phyloP scores from a whole-genome alignment of 92 coral and sea anemone species.

The Hydrozoanthus gracilis region DNA sequence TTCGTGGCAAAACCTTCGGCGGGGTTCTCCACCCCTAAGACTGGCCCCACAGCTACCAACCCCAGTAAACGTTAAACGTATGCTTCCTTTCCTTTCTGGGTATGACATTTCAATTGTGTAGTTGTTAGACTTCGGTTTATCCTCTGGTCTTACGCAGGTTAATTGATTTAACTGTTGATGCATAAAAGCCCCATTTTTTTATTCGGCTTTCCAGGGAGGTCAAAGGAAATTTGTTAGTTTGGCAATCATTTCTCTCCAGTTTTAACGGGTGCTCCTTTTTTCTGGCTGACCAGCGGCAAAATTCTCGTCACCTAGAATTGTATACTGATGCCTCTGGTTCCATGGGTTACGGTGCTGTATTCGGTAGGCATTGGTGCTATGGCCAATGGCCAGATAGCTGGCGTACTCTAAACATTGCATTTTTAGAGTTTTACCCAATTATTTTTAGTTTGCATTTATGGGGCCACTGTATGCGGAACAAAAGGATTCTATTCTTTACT shows the following conservation, averaged over 20 bases:
- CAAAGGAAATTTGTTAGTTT: slow-evolving; percentile 32
- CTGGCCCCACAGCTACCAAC: too few relatives aligned
- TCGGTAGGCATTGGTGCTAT: slow-evolving; percentile 56
- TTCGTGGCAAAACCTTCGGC: slow-evolving; percentile 24
- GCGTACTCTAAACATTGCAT: not conserved
- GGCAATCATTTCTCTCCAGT: slow-evolving; percentile 38
- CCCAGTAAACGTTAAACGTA: too few relatives aligned
- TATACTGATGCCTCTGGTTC: slow-evolving; percentile 38
- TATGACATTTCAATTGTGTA: too few relatives aligned
- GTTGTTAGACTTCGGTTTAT: too few relatives aligned
- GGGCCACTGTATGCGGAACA: too few relatives aligned
- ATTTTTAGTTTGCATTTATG: too few relatives aligned
- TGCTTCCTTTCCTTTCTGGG: too few relatives aligned
- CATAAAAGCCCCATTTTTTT: slow-evolving; percentile 12
- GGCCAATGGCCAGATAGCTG: slow-evolving; percentile 47
- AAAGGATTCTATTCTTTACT: too few relatives aligned
- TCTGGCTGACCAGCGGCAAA: slow-evolving; percentile 37
- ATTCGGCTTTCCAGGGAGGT: slow-evolving; percentile 42
- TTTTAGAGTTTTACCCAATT: too few relatives aligned
- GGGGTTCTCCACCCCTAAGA: too few relatives aligned
- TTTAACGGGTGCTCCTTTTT: slow-evolving; percentile 37
- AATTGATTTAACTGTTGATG: too few relatives aligned
- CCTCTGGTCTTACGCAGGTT: too few relatives aligned
- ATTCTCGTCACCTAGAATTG: not conserved
- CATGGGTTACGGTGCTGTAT: slow-evolving; percentile 43